phyloP scores from a whole-genome alignment of 2,888 invertebrate genomes.

The Venustoraphidia nigricollis region DNA sequence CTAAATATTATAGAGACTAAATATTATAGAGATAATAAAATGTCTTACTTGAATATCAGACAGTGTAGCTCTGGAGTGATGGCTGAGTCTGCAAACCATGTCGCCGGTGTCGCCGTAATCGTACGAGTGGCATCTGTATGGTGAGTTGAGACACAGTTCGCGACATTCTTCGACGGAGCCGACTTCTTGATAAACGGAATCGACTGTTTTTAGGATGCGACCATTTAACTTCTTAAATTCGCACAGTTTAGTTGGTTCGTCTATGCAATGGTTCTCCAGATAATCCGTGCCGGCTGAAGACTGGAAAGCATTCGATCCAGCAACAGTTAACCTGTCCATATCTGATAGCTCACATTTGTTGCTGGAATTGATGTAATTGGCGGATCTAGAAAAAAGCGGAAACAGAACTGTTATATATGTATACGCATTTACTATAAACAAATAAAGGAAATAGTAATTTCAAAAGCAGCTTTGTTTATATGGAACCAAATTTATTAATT shows the following conservation, averaged over 20 bases:
- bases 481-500: too few species aligned
- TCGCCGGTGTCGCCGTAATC: conserved; percentile 89
- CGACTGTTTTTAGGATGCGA: conserved; percentile 82
- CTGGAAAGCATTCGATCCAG: conserved; percentile 59
- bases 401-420: conserved; percentile 8
- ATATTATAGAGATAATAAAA: too few species aligned
- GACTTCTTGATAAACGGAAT: conserved; percentile 83
- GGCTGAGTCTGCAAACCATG: conserved; percentile 82
- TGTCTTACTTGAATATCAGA: conserved; percentile 64
- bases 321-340: conserved; percentile 82
- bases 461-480: too few species aligned
- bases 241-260: conserved; percentile 86
- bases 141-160: conserved; percentile 76
- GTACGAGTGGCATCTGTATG: conserved; percentile 84
- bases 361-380: conserved; percentile 75
- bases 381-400: conserved; percentile 48
- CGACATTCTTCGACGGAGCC: conserved; percentile 76
- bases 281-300: conserved; percentile 49
- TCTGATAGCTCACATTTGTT: conserved; percentile 77
- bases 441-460: too few species aligned
- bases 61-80: conserved; percentile 78
- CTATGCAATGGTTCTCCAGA: conserved; percentile 85
- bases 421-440: neutral
- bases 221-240: conserved; percentile 84
- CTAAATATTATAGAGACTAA: too few species aligned